Evolutionary conservation across 2,113 vertebrate species (phyloP).

Genomic region (Calyptommatus sinebrachiatus): DNA sequence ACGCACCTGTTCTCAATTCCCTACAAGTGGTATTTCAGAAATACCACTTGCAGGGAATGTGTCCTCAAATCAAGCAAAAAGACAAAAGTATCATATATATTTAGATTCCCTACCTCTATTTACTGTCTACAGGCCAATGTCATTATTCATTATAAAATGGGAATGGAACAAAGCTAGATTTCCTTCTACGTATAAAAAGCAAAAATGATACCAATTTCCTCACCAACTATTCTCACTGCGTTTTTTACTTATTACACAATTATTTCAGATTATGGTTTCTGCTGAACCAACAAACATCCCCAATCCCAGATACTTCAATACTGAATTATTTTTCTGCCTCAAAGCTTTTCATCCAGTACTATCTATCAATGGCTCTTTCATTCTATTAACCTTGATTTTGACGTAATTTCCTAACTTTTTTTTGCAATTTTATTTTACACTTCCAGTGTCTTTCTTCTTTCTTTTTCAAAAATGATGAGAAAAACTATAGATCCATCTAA

Average conservation of each 20-base stretch:
- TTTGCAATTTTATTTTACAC: background rate
- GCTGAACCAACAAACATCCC: conserved; percentile 3
- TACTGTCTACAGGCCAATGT: background rate
- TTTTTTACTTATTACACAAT: conserved; percentile 34
- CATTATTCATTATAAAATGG: conserved; percentile 34
- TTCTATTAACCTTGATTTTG: conserved; percentile 20
- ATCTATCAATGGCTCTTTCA: background rate
- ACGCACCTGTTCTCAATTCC: no score
- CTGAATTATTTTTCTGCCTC: conserved; percentile 21
- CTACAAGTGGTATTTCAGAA: no score
- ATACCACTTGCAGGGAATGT: no score
- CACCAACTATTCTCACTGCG: background rate
- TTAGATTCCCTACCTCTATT: background rate
- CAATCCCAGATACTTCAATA: conserved; percentile 34
- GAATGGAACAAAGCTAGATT: conserved; percentile 26
- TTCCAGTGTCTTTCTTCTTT: background rate
- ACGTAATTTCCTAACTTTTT: conserved; percentile 7
- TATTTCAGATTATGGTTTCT: conserved; percentile 22
- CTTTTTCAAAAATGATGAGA: background rate
- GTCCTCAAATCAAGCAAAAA: conserved; percentile 24
- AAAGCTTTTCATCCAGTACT: conserved; percentile 34
- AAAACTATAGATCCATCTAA: accelerated
- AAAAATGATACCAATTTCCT: conserved; percentile 7
- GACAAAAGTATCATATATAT: conserved; percentile 17
- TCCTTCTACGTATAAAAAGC: conserved; percentile 3